Conservation (phyloP, 2,888 invertebrate species). For the Cerceris ruficornis region DNA sequence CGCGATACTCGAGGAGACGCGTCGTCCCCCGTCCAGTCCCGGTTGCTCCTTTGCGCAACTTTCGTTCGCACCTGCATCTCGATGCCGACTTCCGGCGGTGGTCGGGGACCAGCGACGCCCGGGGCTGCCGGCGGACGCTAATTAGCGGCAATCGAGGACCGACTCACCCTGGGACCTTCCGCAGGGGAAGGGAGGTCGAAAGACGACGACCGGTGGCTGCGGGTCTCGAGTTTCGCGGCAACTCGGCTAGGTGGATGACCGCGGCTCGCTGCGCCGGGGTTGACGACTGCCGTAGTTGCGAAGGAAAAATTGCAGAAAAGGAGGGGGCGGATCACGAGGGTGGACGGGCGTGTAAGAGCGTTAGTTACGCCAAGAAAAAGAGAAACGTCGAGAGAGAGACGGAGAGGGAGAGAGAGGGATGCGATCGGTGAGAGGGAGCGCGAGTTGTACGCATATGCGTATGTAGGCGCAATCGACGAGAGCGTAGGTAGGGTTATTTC, state of each 20-base stretch:
- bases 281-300: slow-evolving; percentile 63
- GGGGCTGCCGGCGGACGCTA: slow-evolving; percentile 8
- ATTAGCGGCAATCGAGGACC: slow-evolving; percentile 55
- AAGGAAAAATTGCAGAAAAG: slow-evolving; percentile 68
- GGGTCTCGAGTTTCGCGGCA: slow-evolving; percentile 64
- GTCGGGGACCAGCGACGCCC: neutral
- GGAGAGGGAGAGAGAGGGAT: slow-evolving; percentile 31
- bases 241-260: slow-evolving; percentile 63
- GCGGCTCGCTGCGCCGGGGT: slow-evolving; percentile 59
- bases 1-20: neutral
- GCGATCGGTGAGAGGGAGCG: slow-evolving; percentile 31
- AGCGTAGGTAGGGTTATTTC: slow-evolving; percentile 57
- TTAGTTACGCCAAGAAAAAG: slow-evolving; percentile 33
- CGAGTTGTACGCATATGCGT: slow-evolving; percentile 47
- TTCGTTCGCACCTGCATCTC: neutral
- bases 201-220: slow-evolving; percentile 60
- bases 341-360: slow-evolving; percentile 46
- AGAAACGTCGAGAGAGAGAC: slow-evolving; percentile 28
- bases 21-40: neutral
- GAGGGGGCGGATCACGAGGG: slow-evolving; percentile 54
- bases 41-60: neutral
- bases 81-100: neutral
- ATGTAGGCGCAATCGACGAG: slow-evolving; percentile 50
- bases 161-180: slow-evolving; percentile 26
- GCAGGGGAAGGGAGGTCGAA: slow-evolving; percentile 53